Conservation (phyloP, 2,888 invertebrate species). For the Nowickia ferox region DNA sequence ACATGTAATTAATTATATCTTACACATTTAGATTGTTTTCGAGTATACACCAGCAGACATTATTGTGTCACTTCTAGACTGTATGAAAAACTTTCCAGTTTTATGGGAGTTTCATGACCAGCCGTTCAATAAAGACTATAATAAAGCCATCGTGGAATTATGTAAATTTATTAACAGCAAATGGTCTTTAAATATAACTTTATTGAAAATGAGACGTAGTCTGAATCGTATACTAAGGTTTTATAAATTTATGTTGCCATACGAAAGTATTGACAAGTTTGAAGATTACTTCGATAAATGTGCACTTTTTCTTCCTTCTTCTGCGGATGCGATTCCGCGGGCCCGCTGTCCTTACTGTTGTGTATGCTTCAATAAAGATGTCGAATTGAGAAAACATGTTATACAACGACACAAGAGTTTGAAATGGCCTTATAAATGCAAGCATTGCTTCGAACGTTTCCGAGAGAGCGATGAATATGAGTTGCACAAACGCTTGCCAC, state of each 20-base stretch:
- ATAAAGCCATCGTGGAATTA: slow-evolving; percentile 30
- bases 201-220: slow-evolving; percentile 51
- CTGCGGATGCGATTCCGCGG: slow-evolving; percentile 33
- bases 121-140: slow-evolving; percentile 42
- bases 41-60: slow-evolving; percentile 52
- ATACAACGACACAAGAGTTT: slow-evolving; percentile 18
- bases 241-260: slow-evolving; percentile 46
- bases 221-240: slow-evolving; percentile 45
- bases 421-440: slow-evolving; percentile 59
- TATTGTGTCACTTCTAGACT: slow-evolving; percentile 39
- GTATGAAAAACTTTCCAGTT: slow-evolving; percentile 51
- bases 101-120: slow-evolving; percentile 58
- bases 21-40: slow-evolving; percentile 44
- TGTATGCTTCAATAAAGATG: slow-evolving; percentile 49
- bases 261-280: slow-evolving; percentile 40
- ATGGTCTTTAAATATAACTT: slow-evolving; percentile 48
- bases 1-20: background rate
- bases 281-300: slow-evolving; percentile 47
- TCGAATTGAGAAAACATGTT: slow-evolving; percentile 39
- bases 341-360: slow-evolving; percentile 48
- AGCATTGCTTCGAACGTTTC: slow-evolving; percentile 47
- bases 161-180: slow-evolving; percentile 37
- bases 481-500: slow-evolving; percentile 43
- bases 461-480: slow-evolving; percentile 49
- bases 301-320: slow-evolving; percentile 42